phyloP scores from a whole-genome alignment of 2,888 invertebrate genomes.

The Acronicta leporina region DNA sequence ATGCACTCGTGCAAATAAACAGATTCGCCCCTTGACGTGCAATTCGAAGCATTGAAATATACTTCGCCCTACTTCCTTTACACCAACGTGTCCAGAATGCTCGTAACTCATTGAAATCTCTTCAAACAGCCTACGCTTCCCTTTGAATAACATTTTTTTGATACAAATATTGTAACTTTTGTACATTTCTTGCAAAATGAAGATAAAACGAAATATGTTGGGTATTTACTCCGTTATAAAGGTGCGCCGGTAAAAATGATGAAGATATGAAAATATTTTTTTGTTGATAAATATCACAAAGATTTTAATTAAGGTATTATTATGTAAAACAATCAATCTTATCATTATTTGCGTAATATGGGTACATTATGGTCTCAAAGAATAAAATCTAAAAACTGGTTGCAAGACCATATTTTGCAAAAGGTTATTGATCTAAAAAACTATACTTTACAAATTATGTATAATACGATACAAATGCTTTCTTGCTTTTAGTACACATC shows the following conservation, averaged over 20 bases:
- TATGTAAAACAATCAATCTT: too few relatives aligned
- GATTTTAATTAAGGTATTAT: too few relatives aligned
- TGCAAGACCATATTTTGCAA: too few relatives aligned
- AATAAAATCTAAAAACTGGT: too few relatives aligned
- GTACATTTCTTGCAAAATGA: constrained; percentile 27
- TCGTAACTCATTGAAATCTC: constrained; percentile 48
- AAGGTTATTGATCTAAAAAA: too few relatives aligned
- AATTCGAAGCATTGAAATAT: constrained; percentile 42
- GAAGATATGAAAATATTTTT: too few relatives aligned
- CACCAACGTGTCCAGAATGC: constrained; percentile 49
- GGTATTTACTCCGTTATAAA: not conserved
- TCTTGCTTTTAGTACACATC: too few relatives aligned
- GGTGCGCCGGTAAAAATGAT: not conserved
- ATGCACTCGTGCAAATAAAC: constrained; percentile 41
- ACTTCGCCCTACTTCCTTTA: constrained; percentile 41
- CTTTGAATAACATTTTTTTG: constrained; percentile 43
- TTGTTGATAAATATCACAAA: too few relatives aligned
- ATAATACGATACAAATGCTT: too few relatives aligned
- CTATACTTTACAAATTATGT: too few relatives aligned
- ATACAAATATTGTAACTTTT: constrained; percentile 20
- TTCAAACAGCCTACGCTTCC: constrained; percentile 39
- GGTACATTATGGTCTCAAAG: too few relatives aligned
- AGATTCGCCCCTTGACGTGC: constrained; percentile 28
- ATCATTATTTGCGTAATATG: too few relatives aligned
- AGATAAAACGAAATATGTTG: constrained; percentile 1